A percentile compares a stretch with the other conserved stretches of the same genome.
phyloP scores from a whole-genome alignment of 1,140 invertebrate genomes.

The Riptortus pedestris region DNA sequence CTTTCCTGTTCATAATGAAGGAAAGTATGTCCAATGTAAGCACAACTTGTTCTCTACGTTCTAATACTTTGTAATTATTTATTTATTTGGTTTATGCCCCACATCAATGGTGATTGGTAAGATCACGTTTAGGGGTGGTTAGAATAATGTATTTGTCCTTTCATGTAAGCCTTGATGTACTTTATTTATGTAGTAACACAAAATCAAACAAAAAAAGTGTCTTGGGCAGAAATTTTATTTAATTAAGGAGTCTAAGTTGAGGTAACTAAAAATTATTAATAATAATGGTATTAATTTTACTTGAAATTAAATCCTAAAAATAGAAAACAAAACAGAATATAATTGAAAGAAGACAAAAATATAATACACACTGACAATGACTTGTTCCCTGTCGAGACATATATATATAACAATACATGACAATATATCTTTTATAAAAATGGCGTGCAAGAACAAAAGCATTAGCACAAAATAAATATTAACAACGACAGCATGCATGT shows the following conservation, averaged over 20 bases:
- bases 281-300: not conserved
- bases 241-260: not conserved
- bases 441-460: conserved; percentile 2
- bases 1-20: too few relatives aligned
- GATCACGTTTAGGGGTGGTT: too few relatives aligned
- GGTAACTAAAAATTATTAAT: not conserved
- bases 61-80: too few relatives aligned
- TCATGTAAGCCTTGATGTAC: too few relatives aligned
- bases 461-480: conserved; percentile 22
- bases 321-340: not conserved
- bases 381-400: conserved; percentile 17
- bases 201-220: not conserved
- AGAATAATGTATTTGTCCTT: too few relatives aligned
- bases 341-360: not conserved
- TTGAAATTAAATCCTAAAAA: not conserved
- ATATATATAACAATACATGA: conserved; percentile 12
- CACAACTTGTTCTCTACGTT: too few relatives aligned
- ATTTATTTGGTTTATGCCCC: too few relatives aligned
- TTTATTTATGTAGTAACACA: not conserved
- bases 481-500: conserved; percentile 20
- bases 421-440: conserved; percentile 13
- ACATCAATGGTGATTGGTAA: too few relatives aligned
- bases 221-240: not conserved
- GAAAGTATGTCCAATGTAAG: too few relatives aligned
- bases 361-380: conserved; percentile 13